Evolutionary conservation across 2,797 vertebrate species (phyloP).

Genomic region (Heliangelus exortis): DNA sequence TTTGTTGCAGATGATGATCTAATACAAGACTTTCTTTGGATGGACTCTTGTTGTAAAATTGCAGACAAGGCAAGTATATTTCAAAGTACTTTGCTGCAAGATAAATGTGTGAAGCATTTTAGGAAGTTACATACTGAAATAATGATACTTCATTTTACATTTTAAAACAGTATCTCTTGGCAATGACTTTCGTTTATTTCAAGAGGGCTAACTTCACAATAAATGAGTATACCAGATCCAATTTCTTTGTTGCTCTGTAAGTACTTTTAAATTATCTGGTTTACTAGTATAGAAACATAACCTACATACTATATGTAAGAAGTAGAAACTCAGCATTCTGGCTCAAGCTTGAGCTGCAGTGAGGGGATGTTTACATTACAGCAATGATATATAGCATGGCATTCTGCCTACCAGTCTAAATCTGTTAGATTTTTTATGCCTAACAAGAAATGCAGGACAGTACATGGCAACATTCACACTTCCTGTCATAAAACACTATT

Average conservation of each 20-base stretch:
- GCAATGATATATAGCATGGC: background rate
- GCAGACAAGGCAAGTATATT: conserved; percentile 82
- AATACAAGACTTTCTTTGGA: conserved; percentile 93
- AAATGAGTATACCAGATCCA: conserved; percentile 88
- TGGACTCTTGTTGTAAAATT: conserved; percentile 94
- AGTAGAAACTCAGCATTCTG: background rate
- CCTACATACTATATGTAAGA: background rate
- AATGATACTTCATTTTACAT: conserved; percentile 61
- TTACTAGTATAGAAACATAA: background rate
- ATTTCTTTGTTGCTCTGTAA: conserved; percentile 98
- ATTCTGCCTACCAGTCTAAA: background rate
- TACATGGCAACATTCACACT: background rate
- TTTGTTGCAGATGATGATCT: conserved; percentile 89
- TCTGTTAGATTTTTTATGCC: background rate
- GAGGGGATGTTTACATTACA: background rate
- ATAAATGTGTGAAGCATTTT: background rate
- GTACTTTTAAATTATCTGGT: conserved; percentile 74
- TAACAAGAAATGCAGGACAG: background rate
- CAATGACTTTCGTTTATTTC: conserved; percentile 99
- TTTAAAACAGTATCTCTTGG: conserved; percentile 92
- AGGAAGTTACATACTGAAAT: conserved; percentile 3
- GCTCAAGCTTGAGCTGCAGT: background rate
- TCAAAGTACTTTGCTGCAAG: background rate
- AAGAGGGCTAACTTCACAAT: conserved; percentile 91
- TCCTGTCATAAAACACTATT: background rate